A percentile compares a stretch with the other conserved stretches of the same genome.
phyloP scores from a whole-genome alignment of 2,113 vertebrate species.

The Boulengeromyrus knoepffleri region DNA sequence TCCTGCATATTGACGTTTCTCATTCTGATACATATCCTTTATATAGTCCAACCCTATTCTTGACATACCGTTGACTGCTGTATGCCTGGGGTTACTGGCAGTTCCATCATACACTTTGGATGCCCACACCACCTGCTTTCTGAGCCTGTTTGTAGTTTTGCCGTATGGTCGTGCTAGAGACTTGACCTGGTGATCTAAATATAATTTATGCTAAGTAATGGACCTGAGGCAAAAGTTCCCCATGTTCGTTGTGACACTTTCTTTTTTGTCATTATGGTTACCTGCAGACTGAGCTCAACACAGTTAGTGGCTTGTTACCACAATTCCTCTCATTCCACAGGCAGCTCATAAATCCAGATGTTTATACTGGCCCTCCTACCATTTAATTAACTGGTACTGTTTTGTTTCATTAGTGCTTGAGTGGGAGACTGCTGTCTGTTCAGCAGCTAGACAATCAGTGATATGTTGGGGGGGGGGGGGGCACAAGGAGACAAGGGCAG shows the following conservation, averaged over 20 bases:
- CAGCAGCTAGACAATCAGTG: neutral
- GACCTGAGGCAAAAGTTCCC: neutral
- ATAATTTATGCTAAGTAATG: neutral
- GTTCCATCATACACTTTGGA: neutral
- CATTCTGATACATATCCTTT: neutral
- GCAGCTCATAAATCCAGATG: conserved; percentile 41
- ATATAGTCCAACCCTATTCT: neutral
- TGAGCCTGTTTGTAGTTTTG: neutral
- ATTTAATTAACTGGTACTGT: conserved; percentile 49
- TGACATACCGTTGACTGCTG: neutral
- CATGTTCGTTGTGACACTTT: neutral
- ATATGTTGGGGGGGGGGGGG: neutral
- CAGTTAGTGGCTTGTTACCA: conserved; percentile 49
- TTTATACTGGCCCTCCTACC: conserved; percentile 36
- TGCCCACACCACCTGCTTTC: neutral
- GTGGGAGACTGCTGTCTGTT: conserved; percentile 42
- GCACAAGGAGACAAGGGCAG: neutral
- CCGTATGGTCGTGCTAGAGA: neutral
- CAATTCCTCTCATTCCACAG: conserved; percentile 39
- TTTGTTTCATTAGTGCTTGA: conserved; percentile 45
- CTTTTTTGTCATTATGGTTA: conserved; percentile 10
- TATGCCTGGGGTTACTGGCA: neutral
- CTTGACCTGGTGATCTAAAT: neutral
- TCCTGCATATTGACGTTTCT: neutral
- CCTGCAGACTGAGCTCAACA: conserved; percentile 41